These are phyloP conservation scores for Chesias legatella DNA, from an alignment of 2,888 invertebrate genomes.

Conservation along the genomic window DNA sequence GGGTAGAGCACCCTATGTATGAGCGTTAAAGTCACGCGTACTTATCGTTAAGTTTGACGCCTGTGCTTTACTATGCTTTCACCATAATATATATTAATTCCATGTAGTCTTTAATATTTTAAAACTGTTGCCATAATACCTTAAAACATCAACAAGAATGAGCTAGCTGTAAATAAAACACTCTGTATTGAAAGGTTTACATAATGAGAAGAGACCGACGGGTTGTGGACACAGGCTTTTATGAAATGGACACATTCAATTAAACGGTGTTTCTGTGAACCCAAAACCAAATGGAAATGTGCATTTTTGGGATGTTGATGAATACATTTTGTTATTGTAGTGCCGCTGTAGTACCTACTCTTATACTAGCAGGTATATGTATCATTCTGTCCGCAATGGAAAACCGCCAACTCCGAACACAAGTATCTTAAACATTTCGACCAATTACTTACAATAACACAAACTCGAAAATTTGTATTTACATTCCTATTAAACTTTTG, in stretches of 20 bases:
- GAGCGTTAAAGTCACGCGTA: no score
- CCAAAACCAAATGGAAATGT: slow-evolving; percentile 4
- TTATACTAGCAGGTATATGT: no score
- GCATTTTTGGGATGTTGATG: slow-evolving; percentile 3
- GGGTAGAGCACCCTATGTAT: no score
- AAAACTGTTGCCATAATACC: no score
- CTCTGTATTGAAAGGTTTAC: slow-evolving; percentile 5
- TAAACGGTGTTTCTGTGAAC: slow-evolving; percentile 11
- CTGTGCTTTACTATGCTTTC: no score
- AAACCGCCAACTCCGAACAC: not conserved
- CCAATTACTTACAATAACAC: slow-evolving; percentile 29
- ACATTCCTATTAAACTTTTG: slow-evolving; percentile 22
- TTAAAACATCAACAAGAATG: no score
- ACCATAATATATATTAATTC: no score
- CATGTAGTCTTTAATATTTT: no score
- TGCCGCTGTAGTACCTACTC: no score
- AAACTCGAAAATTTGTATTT: slow-evolving; percentile 25
- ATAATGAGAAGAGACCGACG: slow-evolving; percentile 20
- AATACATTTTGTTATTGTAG: no score
- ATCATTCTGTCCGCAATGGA: no score
- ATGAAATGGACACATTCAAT: slow-evolving; percentile 21
- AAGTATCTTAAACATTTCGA: slow-evolving; percentile 20
- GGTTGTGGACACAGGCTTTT: slow-evolving; percentile 22
- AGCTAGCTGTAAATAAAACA: slow-evolving; percentile 3
- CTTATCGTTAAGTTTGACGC: no score